Conservation (phyloP, 2,797 vertebrate species). For the Rhinogobio ventralis region DNA sequence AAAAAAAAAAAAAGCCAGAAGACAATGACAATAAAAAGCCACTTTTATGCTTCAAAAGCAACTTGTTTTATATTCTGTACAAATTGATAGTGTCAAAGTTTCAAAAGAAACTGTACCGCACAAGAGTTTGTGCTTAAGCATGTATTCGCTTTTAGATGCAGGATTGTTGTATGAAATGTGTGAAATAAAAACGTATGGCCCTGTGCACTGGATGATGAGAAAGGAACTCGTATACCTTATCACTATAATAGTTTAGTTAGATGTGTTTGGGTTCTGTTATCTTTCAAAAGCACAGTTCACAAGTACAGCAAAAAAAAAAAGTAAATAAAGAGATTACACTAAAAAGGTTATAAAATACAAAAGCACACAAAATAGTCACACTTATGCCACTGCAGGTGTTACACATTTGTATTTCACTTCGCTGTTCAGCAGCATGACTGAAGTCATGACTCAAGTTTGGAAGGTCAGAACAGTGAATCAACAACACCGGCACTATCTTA, state of each 20-base stretch:
- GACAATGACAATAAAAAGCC: neutral
- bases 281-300: neutral
- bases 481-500: neutral
- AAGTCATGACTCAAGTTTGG: neutral
- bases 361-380: neutral
- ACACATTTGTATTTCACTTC: conserved; percentile 5
- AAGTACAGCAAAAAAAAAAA: neutral
- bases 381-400: neutral
- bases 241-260: neutral
- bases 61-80: neutral
- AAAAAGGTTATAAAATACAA: neutral
- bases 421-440: neutral
- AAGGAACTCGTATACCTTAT: neutral
- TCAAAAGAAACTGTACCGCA: neutral
- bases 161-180: neutral
- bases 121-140: neutral
- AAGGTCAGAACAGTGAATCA: conserved; percentile 14
- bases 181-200: neutral
- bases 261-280: neutral
- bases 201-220: neutral
- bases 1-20: neutral
- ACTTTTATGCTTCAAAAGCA: neutral
- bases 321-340: neutral
- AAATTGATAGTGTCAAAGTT: neutral
- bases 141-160: neutral